Conservation (phyloP, 2,797 vertebrate genomes). For the Florisuga fusca region DNA sequence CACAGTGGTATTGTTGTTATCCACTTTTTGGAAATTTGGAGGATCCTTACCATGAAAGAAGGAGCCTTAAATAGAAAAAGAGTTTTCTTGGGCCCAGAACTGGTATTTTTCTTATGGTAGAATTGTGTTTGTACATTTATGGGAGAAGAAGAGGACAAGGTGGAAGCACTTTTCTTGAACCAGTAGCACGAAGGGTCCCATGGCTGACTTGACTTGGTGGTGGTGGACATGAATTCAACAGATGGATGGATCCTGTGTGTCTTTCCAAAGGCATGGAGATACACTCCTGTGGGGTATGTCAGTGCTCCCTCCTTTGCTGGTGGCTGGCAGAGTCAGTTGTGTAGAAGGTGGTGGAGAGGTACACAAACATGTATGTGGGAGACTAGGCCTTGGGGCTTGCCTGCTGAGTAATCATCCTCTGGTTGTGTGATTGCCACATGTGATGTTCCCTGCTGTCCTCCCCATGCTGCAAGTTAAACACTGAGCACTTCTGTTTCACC, state of each 20-base stretch:
- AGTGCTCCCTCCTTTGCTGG: background rate
- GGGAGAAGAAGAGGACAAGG: background rate
- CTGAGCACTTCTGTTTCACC: background rate
- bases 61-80: conserved; percentile 30
- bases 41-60: conserved; percentile 59
- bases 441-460: background rate
- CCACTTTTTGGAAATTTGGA: conserved; percentile 70
- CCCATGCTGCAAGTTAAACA: background rate
- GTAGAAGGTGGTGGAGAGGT: background rate
- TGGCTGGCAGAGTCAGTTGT: background rate
- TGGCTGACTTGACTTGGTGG: background rate
- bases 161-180: background rate
- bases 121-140: fast-evolving
- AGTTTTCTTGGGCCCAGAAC: background rate
- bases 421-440: background rate
- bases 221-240: background rate
- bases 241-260: background rate
- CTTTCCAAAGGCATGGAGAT: background rate
- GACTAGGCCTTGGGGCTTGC: background rate
- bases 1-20: conserved; percentile 74
- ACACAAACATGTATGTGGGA: background rate
- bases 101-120: conserved; percentile 42
- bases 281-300: background rate
- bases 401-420: background rate
- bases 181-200: background rate